Conservation (phyloP, 2,113 vertebrate genomes). For the Rhagologus leucostigma region DNA sequence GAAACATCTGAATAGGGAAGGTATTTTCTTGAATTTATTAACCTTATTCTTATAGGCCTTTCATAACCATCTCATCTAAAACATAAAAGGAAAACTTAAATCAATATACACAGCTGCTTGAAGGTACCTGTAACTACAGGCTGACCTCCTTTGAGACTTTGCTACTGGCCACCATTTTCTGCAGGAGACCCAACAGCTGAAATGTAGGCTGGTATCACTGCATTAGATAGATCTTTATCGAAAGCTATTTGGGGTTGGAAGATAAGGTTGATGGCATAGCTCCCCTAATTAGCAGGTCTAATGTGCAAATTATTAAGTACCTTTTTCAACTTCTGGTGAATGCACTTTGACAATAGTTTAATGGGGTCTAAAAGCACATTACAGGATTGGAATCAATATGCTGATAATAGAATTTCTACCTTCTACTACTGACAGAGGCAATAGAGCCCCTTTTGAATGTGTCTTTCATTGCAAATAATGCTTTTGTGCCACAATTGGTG, state of each 20-base stretch:
- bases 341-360: conserved; percentile 62
- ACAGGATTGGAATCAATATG: conserved; percentile 50
- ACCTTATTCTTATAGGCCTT: not conserved
- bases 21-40: not conserved
- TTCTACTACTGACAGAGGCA: conserved; percentile 29
- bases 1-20: not conserved
- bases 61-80: not conserved
- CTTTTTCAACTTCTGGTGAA: conserved; percentile 59
- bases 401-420: conserved; percentile 46
- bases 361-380: conserved; percentile 65
- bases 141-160: not conserved
- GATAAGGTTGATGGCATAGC: conserved; percentile 44
- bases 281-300: conserved; percentile 60
- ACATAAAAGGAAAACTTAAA: not conserved
- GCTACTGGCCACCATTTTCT: not conserved
- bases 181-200: not conserved
- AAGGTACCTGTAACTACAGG: not conserved
- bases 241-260: conserved; percentile 11
- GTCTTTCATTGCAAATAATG: conserved; percentile 43
- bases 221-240: conserved; percentile 9
- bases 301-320: conserved; percentile 68
- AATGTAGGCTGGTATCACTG: not conserved
- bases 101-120: not conserved
- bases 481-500: conserved; percentile 9
- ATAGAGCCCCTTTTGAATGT: conserved; percentile 7